Evolutionary conservation across 1,140 invertebrate genomes (phyloP).

Genomic region (Mercenaria mercenaria): DNA sequence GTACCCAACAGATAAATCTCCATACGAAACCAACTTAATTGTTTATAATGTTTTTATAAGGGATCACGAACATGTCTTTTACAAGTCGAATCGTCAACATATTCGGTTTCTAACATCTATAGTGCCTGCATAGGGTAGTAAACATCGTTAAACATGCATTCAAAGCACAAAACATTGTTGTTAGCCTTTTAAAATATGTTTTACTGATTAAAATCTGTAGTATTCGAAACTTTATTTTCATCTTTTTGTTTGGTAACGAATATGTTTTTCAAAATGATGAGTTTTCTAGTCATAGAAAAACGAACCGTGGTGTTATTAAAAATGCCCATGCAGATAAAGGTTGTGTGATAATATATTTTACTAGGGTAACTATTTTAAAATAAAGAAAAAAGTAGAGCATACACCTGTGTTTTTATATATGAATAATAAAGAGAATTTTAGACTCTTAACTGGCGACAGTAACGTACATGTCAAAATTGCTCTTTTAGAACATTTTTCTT

Average conservation of each 20-base stretch:
- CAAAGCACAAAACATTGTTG: not conserved
- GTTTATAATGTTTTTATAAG: not conserved
- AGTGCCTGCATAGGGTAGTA: not conserved
- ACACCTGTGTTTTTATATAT: not conserved
- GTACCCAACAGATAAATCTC: not conserved
- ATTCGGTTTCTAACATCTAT: not conserved
- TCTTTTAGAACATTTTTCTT: not conserved
- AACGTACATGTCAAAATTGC: slow-evolving; percentile 47
- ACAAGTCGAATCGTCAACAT: not conserved
- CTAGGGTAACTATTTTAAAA: not conserved
- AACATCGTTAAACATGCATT: not conserved
- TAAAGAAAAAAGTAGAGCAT: not conserved
- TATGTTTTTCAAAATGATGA: not conserved
- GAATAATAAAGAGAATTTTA: not conserved
- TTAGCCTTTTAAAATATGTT: not conserved
- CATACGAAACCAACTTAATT: not conserved
- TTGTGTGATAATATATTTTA: not conserved
- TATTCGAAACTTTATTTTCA: not conserved
- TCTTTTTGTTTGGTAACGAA: slow-evolving; percentile 4
- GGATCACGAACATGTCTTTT: slow-evolving; percentile 14
- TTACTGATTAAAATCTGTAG: not conserved
- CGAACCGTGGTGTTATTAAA: not conserved
- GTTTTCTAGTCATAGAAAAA: not conserved
- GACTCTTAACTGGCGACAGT: slow-evolving; percentile 6
- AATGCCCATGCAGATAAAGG: not conserved